Evolutionary conservation across 2,888 invertebrate genomes (phyloP).

Genomic region (Drosophila nr. perissopoda): DNA sequence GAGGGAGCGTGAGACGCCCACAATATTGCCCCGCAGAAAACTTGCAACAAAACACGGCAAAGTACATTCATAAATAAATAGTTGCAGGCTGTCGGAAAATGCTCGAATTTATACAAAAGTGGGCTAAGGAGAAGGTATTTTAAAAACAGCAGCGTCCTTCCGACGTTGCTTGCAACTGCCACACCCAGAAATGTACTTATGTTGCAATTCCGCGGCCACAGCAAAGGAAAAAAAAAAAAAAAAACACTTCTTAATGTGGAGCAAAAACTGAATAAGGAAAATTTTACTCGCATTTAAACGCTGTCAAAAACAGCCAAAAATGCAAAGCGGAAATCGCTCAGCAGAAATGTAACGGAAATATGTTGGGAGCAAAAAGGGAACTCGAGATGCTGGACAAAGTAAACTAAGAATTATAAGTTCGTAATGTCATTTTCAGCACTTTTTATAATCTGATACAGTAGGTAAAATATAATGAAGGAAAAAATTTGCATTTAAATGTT

Average conservation of each 20-base stretch:
- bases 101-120: slow-evolving; percentile 23
- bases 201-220: slow-evolving; percentile 32
- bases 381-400: neutral
- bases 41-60: slow-evolving; percentile 27
- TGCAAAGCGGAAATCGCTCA: neutral
- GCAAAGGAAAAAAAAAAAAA: slow-evolving; percentile 26
- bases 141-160: slow-evolving; percentile 31
- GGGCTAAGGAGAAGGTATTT: neutral
- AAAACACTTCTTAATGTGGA: slow-evolving; percentile 12
- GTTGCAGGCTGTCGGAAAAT: slow-evolving; percentile 56
- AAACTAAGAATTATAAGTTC: neutral
- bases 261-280: slow-evolving; percentile 57
- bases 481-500: too few relatives aligned
- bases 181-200: slow-evolving; percentile 33
- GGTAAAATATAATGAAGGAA: neutral
- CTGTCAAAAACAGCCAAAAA: slow-evolving; percentile 31
- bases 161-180: slow-evolving; percentile 26
- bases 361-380: neutral
- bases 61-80: slow-evolving; percentile 68
- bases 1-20: slow-evolving; percentile 7
- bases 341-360: neutral
- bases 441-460: neutral
- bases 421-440: neutral
- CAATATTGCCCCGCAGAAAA: slow-evolving; percentile 38
- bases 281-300: slow-evolving; percentile 59